These are phyloP conservation scores for Apotomis capreana DNA, from an alignment of 2,888 invertebrate species.

Conservation along the genomic window DNA sequence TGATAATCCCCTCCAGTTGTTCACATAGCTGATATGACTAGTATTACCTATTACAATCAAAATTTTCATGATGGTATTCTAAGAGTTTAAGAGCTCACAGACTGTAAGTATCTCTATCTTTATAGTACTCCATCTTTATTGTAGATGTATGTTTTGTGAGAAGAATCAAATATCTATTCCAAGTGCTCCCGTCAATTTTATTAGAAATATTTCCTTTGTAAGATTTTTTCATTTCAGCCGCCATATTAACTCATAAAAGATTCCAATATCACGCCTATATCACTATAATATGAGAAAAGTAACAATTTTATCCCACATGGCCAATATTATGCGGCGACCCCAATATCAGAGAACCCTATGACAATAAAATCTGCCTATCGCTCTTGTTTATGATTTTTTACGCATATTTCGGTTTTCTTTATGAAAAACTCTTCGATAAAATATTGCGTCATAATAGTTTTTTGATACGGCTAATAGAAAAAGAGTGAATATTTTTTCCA, in stretches of 20 bases:
- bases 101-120: too few relatives aligned
- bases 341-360: slow-evolving; percentile 32
- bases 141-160: neutral
- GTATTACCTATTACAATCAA: too few relatives aligned
- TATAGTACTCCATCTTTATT: neutral
- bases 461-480: too few relatives aligned
- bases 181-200: slow-evolving; percentile 7
- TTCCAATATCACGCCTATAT: slow-evolving; percentile 37
- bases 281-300: slow-evolving; percentile 45
- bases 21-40: too few relatives aligned
- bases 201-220: slow-evolving; percentile 34
- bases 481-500: too few relatives aligned
- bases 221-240: slow-evolving; percentile 26
- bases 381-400: slow-evolving; percentile 22
- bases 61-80: too few relatives aligned
- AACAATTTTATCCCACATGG: slow-evolving; percentile 45
- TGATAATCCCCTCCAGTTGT: too few relatives aligned
- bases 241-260: slow-evolving; percentile 35
- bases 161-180: neutral
- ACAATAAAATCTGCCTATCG: slow-evolving; percentile 30
- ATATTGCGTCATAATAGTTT: neutral
- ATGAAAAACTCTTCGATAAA: neutral
- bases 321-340: slow-evolving; percentile 36
- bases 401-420: slow-evolving; percentile 12
- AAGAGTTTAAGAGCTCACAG: too few relatives aligned